Base-by-base conservation (phyloP, 1,140 invertebrate species). In the Andrena cerasifolii region DNA sequence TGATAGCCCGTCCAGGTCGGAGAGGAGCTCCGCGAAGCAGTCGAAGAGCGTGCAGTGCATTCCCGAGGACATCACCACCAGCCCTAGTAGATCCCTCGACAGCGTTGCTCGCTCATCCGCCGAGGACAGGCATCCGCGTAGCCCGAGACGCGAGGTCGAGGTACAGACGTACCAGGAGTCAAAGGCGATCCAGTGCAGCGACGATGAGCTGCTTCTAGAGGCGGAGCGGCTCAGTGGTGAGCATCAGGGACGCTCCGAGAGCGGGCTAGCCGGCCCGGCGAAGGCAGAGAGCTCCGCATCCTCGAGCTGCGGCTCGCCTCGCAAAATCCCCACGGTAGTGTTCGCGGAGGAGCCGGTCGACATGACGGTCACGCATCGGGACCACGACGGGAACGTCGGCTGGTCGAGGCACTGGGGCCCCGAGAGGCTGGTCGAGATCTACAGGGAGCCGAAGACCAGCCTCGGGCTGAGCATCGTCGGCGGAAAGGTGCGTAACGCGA, bases 401-500 rank as follows among this genome's bases (percentile, higher is more conserved):
- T 92, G 94, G 73, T 95, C 95, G 12, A 97, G 97, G 86, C 96
- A 98, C 73, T 99, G 98, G 98, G 98, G 98, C 1, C 95, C 96
- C 0, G 95, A 97, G 43, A 93, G 97, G 76, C 93, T 94, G 3
- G 96, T 99, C 6, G 93, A 95, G 77, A 93, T 99, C 36, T 93
- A 94, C 51, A 92, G 97, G 56, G 95, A 97, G 86, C 95, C 95
- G 0, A 95, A 95, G 24, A 94, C 95, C 92, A 94, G 96, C 87
- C 93, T 99, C 14, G 99, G 99, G 1, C 99, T 99, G 90, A 99
- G 97, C 92, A 99, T 99, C 86, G 98, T 99, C 59, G 98, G 98
- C 68, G 98, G 98, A 82, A 98, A 98, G 94, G 97, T 98, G 87
- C 1, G 79, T 78, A 36, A 54, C 21, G 51, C 2, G 14, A 62